Evolutionary conservation across 2,113 vertebrate species (phyloP).

Genomic region (Ammodytes dubius): DNA sequence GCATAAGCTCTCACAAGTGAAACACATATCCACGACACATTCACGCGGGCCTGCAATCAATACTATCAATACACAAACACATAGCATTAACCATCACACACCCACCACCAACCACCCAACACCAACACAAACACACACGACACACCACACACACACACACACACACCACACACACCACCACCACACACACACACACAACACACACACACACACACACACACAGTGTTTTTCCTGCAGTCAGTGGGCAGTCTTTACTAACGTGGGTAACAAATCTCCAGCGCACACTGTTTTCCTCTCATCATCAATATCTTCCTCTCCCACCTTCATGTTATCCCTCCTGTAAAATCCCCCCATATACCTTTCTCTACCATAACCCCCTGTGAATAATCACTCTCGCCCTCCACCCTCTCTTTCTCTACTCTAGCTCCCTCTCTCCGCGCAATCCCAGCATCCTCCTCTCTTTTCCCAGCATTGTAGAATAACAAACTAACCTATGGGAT

Average conservation of each 20-base stretch:
- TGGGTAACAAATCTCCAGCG: conserved; percentile 48
- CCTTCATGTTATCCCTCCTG: conserved; percentile 50
- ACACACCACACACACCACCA: conserved; percentile 16
- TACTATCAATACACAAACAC: too few species aligned
- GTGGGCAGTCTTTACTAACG: conserved; percentile 69
- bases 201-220: conserved; percentile 21
- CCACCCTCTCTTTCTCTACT: conserved; percentile 25
- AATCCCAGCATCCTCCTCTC: conserved; percentile 20
- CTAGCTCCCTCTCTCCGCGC: conserved; percentile 11
- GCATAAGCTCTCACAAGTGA: too few species aligned
- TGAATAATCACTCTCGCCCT: conserved; percentile 59
- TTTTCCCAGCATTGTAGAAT: conserved; percentile 11
- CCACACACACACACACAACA: conserved; percentile 27
- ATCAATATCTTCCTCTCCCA: conserved; percentile 60
- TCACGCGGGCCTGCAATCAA: too few species aligned
- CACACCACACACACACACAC: conserved; percentile 11
- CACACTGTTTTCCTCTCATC: conserved; percentile 60
- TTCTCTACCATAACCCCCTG: conserved; percentile 37
- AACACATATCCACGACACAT: too few species aligned
- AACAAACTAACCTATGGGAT: conserved; percentile 53
- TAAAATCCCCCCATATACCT: conserved; percentile 31
- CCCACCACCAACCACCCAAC: too few species aligned
- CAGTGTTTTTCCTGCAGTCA: conserved; percentile 45
- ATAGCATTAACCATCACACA: too few species aligned
- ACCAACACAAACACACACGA: conserved; percentile 20